Conservation (phyloP, 2,113 vertebrate species). For the Neodon shergylaensis region DNA sequence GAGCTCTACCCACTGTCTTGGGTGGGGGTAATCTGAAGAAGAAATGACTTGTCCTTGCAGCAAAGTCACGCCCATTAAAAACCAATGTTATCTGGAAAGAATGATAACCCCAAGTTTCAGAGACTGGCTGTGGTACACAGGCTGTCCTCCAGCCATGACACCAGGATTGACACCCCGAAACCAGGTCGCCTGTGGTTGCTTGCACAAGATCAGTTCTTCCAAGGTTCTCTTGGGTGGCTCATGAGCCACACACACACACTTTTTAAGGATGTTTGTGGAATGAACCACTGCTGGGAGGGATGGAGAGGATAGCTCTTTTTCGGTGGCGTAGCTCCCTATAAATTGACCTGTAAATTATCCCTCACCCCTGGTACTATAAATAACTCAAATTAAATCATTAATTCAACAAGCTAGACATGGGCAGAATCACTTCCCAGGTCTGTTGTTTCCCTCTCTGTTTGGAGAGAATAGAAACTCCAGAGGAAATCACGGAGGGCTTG, state of each 20-base stretch:
- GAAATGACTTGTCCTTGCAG: background rate
- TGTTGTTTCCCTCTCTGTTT: background rate
- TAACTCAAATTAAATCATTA: background rate
- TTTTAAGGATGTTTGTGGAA: background rate
- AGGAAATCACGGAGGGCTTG: background rate
- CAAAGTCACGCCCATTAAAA: background rate
- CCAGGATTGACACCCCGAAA: background rate
- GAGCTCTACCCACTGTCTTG: background rate
- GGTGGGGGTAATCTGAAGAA: background rate
- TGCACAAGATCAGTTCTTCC: background rate
- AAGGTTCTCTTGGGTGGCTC: background rate
- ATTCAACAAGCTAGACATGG: background rate
- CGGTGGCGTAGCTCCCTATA: background rate
- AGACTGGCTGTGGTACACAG: background rate
- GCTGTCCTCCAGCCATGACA: background rate
- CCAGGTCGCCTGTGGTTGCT: background rate
- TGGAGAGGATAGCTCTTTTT: background rate
- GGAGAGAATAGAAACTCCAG: background rate
- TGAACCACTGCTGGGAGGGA: background rate
- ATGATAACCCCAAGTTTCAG: background rate
- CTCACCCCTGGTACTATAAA: background rate
- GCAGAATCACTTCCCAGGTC: background rate
- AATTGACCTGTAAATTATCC: background rate
- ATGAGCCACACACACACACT: background rate
- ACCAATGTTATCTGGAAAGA: background rate